phyloP scores from a whole-genome alignment of 2,888 invertebrate species.

The Branchellion lobata region DNA sequence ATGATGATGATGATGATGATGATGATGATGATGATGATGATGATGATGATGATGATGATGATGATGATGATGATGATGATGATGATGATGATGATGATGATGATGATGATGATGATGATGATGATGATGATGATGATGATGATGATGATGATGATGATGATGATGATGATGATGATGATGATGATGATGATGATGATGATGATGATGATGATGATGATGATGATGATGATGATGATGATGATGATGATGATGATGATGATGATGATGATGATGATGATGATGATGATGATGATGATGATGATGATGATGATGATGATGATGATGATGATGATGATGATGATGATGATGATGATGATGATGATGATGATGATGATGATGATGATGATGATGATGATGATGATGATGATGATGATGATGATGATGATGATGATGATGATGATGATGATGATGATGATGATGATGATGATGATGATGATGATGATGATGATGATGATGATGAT shows the following conservation, averaged over 20 bases:
- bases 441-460: conserved; percentile 42
- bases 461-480: conserved; percentile 43
- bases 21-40: conserved; percentile 42
- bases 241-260: conserved; percentile 43
- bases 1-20: conserved; percentile 43
- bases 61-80: conserved; percentile 41
- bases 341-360: conserved; percentile 43
- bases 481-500: conserved; percentile 43
- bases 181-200: conserved; percentile 41
- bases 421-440: conserved; percentile 41
- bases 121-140: conserved; percentile 43
- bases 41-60: conserved; percentile 42
- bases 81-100: conserved; percentile 42
- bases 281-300: conserved; percentile 42
- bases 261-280: conserved; percentile 42
- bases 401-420: conserved; percentile 42
- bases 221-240: conserved; percentile 43
- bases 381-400: conserved; percentile 42
- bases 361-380: conserved; percentile 43
- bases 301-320: conserved; percentile 41
- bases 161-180: conserved; percentile 42
- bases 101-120: conserved; percentile 43
- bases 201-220: conserved; percentile 42
- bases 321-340: conserved; percentile 42
- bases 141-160: conserved; percentile 42